Base-by-base conservation (phyloP, 2,113 vertebrate species). In the Orientallactaga bullata region DNA sequence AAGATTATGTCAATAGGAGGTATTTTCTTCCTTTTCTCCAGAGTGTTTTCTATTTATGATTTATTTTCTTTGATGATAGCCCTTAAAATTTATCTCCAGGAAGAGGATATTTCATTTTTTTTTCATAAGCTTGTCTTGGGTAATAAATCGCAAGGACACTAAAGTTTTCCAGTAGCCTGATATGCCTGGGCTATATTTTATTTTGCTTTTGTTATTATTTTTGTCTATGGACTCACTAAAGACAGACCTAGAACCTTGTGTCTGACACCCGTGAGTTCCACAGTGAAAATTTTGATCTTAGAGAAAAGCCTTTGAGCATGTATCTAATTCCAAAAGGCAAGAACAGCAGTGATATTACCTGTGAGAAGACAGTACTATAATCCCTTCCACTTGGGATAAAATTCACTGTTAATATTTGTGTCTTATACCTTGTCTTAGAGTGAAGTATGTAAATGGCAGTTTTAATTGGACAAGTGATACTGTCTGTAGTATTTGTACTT, bases 401-500 rank as follows among this genome's bases (percentile, higher is more conserved):
- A 89, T 81, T 93, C 32, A 42, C 51, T 77, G 66, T 93, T 92
- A 96, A 97, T 68, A 91, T 95, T 95, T 92, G 90, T 12, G n/a
- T 96, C 60, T 95, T 90, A 71, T 63, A 95, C 95, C 93, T 93
- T 24, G 28, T 96, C 39, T 94, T 90, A 76, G n/a, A 65, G 2
- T 79, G 32, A n/a, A 66, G 0, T 58, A 93, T 89, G 42, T 30
- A 91, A 80, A 79, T 90, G 86, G 47, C 42, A 96, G 28, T 97
- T 94, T 39, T 93, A 95, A 93, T 91, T 90, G 95, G 95, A 92
- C 58, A 96, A 80, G 58, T 93, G 66, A 97, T 80, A 7, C 16
- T 32, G 4, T 93, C 84, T 96, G 58, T 97, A 68, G 91, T 93
- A 81, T 85, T 95, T 97, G 95, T 30, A 89, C 95, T 97, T 88